Base-by-base conservation (phyloP, 2,797 vertebrate species). In the Pogonophryne albipinna region DNA sequence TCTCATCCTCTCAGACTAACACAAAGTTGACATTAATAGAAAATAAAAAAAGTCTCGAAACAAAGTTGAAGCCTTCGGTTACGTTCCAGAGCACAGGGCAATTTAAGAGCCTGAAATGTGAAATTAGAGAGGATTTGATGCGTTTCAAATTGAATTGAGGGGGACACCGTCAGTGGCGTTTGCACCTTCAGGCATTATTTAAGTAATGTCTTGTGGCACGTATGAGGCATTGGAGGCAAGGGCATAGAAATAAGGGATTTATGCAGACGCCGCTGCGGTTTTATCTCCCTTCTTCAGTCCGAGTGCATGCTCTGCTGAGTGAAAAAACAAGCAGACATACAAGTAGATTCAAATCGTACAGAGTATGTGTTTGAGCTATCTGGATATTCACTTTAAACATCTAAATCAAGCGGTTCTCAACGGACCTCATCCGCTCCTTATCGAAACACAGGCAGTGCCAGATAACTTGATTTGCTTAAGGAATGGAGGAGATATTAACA, bases 401-500 rank as follows among this genome's bases (percentile, higher is more conserved):
- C 93, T 93, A 94, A 95, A 95, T 95, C 93, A 94, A 87, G 88
- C 84, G 78, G 84, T 85, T 90, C 93, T 92, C 92, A 76, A 70
- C 53, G 87, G 94, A 94, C 93, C 90, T 91, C 90, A 91, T 95
- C 91, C 89, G 67, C 87, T 88, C 84, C 93, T 96, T 94, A 95
- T 96, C 94, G 78, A 93, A 93, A 92, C 92, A 90, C 84, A 76
- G 85, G 78, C 88, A 74, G 80, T 63, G 79, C 69, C 76, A 95
- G 95, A 95, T 95, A 94, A 95, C 82, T 95, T 92, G 87, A 95
- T 94, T 93, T 95, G 91, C 92, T 95, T 94, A 92, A 90, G 90
- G 87, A 94, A 92, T 74, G 85, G 89, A 86, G 87, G 91, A 93
- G 93, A 95, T 95, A 94, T 95, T 94, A 94, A 94, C 91, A 91